A percentile compares a stretch with the other conserved stretches of the same genome.
Conservation (phyloP, 2,113 vertebrate species). For the Corydoras sp. region DNA sequence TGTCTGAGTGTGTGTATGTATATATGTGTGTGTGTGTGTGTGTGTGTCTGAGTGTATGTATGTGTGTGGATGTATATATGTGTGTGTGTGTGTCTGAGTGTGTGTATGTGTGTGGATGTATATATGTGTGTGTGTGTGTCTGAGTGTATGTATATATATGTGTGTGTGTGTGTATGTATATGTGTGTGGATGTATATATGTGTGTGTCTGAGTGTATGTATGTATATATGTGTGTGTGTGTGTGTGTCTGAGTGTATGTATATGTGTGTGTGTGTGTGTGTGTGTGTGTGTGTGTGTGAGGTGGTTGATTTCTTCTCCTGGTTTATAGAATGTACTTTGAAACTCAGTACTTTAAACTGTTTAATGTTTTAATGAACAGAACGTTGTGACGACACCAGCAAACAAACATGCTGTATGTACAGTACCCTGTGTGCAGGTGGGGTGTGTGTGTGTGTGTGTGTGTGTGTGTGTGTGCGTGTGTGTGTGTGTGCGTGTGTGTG, state of each 20-base stretch:
- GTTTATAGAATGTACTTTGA: no score
- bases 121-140: no score
- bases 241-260: neutral
- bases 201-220: no score
- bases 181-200: no score
- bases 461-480: neutral
- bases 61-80: constrained; percentile 14
- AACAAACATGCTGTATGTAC: constrained; percentile 18
- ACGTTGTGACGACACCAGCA: constrained; percentile 1
- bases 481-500: neutral
- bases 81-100: no score
- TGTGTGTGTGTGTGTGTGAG: no score
- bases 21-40: constrained; percentile 5
- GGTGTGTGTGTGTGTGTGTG: neutral
- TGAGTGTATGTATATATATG: no score
- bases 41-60: constrained; percentile 14
- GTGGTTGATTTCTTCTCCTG: no score
- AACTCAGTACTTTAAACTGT: no score
- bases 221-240: neutral
- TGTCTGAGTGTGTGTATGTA: no score
- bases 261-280: constrained; percentile 5
- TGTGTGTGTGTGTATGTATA: no score
- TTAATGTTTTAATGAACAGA: no score
- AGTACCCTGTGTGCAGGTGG: constrained; percentile 1
- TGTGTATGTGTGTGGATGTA: constrained; percentile 2